Evolutionary conservation across 2,888 invertebrate species (phyloP), one percentile per base, ranked within the genome.

Genomic region (Notodonta ziczac): DNA sequence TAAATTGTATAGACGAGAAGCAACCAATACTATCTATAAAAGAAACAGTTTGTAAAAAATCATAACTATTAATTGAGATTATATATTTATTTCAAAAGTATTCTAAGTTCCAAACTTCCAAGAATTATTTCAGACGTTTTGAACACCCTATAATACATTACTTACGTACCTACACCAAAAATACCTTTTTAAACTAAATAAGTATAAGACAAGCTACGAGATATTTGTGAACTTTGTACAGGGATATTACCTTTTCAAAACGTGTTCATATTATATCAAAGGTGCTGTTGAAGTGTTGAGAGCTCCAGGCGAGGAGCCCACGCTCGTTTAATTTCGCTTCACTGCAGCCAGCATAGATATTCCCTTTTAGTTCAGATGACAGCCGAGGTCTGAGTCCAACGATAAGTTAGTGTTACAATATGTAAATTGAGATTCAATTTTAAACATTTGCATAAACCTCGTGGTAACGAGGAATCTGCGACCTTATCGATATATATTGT

Each of bases 231-330:
- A 58, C 24, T 57, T 60, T 51, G n/a, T 16, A 51, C 57, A 12
- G n/a, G n/a, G n/a, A n/a, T 13, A 44, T 52, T 57, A 46, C 13
- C 46, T 46, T 46, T 46, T 46, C 13, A n/a, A 46, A 46, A n/a
- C 5, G 46, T 46, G n/a, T 46, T 46, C 46, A n/a, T n/a, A 13
- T 46, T 46, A 44, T 57, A 59, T 40, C 52, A 42, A 58, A 56
- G 53, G 14, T 56, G 24, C 24, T 24, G 39, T 63, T 60, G 35
- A 50, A 59, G 39, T 42, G 58, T 8, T 53, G n/a, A 14, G 2
- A 57, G 35, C 58, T 65, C 48, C 59, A 61, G 59, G 62, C 46
- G 46, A 14, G 54, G 5, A 48, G 54, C 46, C 62, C 56, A 58
- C 59, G 59, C 58, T 52, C 40, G 24, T 52, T 32, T 56, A n/a